Conservation (phyloP, 2,888 invertebrate genomes). For the Operophtera brumata region DNA sequence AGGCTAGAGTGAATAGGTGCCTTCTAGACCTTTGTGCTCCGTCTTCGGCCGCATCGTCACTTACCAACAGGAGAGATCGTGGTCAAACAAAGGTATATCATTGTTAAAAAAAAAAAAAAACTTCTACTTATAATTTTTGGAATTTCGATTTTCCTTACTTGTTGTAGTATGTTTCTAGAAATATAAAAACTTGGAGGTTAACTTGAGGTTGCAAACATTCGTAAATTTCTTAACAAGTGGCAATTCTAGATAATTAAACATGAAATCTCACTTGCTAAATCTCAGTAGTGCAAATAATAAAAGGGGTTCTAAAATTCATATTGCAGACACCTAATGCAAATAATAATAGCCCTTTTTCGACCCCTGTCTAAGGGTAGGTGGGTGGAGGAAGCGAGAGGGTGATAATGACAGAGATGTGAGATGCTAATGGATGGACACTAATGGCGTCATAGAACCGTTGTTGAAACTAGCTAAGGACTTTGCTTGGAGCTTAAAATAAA, state of each 20-base stretch:
- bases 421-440: conserved; percentile 62
- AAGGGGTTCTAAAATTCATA: conserved; percentile 28
- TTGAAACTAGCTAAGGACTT: conserved; percentile 29
- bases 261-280: conserved; percentile 8
- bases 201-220: too few relatives aligned
- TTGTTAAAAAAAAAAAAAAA: too few relatives aligned
- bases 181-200: too few relatives aligned
- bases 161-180: too few relatives aligned
- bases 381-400: conserved; percentile 46
- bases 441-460: conserved; percentile 52
- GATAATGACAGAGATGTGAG: conserved; percentile 40
- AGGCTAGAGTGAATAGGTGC: too few relatives aligned
- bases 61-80: too few relatives aligned
- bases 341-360: conserved; percentile 48
- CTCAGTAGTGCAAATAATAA: conserved; percentile 11
- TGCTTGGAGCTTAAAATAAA: background rate
- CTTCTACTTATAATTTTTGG: too few relatives aligned
- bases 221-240: too few relatives aligned
- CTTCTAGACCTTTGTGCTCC: too few relatives aligned
- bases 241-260: background rate
- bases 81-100: too few relatives aligned
- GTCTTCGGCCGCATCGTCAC: too few relatives aligned
- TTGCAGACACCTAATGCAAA: conserved; percentile 29
- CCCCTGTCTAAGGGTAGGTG: conserved; percentile 43
- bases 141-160: too few relatives aligned